Conservation (phyloP, 2,113 vertebrate genomes). For the Ictalurus punctatus region DNA sequence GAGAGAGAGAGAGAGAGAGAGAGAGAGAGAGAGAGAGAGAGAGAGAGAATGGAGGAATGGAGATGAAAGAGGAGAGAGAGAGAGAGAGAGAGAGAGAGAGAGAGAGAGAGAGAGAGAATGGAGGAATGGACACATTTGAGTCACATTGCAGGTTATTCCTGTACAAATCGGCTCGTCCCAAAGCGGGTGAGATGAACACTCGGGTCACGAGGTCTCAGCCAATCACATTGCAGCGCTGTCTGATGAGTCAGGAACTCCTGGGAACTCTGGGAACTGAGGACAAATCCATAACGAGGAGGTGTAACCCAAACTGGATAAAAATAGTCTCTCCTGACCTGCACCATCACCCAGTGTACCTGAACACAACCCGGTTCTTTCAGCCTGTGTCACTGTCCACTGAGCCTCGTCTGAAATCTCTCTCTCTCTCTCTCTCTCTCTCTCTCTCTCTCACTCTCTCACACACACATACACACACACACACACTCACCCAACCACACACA, state of each 20-base stretch:
- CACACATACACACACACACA: neutral
- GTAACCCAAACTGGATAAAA: neutral
- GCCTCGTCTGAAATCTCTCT: neutral
- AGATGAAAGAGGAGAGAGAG: too few relatives aligned
- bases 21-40: neutral
- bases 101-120: too few relatives aligned
- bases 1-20: too few relatives aligned
- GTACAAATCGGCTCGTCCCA: neutral
- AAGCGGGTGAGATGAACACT: neutral
- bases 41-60: too few relatives aligned
- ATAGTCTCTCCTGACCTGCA: neutral
- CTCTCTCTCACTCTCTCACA: neutral
- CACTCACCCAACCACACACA: neutral
- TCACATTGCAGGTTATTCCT: neutral
- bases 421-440: neutral
- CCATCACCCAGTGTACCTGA: neutral
- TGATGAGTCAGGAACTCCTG: neutral
- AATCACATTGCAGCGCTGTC: neutral
- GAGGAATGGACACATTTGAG: neutral
- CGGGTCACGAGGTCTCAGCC: neutral
- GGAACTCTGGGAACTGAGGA: constrained; percentile 7
- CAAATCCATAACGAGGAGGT: neutral
- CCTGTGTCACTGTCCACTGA: neutral
- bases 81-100: neutral
- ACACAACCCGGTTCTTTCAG: neutral